Base-by-base conservation (phyloP, 2,888 invertebrate species). In the Lasioglossum vierecki region DNA sequence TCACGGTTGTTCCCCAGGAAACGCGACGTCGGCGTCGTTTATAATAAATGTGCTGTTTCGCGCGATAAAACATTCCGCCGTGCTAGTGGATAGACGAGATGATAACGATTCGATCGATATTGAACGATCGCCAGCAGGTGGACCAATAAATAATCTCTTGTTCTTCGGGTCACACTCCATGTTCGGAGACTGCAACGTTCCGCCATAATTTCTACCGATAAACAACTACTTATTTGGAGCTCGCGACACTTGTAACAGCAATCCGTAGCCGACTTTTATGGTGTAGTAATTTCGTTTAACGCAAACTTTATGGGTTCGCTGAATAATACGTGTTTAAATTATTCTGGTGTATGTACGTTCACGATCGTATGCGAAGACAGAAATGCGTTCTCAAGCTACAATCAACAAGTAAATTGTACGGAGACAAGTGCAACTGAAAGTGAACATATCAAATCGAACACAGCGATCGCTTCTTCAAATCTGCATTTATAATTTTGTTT, bases 1-100 rank as follows among this genome's bases (percentile, higher is more conserved):
- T 83, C 84, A 82, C 81, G 80, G 83, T 87, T 88, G 83, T 87
- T 88, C 88, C 86, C 90, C 86, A 79, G 76, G 78, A 88, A 85
- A 87, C 88, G 85, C 88, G 89, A 89, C 88, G 88, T 89, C 88
- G 90, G 89, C 88, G 88, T 90, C 91, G 91, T 91, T 91, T 90
- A 92, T 93, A 93, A 93, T 88, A 89, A 75, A 91, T 88, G 86
- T 85, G 76, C 72, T 39, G 75, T 80, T 79, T 85, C 83, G 71
- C 86, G 80, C 41, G 57, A 13, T 53, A 35, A 74, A 83, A 57
- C 71, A 79, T 77, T 63, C 22, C 39, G 22, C 26, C 26, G 35
- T 18, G 46, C 26, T 15, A 22, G 39, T 49, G 46, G 73, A 63
- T 72, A n/a, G 76, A 35, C 66, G 30, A 46, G 75, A 60, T 26